Evolutionary conservation across 2,113 vertebrate species (phyloP).

Genomic region (Myotis lucifugus): DNA sequence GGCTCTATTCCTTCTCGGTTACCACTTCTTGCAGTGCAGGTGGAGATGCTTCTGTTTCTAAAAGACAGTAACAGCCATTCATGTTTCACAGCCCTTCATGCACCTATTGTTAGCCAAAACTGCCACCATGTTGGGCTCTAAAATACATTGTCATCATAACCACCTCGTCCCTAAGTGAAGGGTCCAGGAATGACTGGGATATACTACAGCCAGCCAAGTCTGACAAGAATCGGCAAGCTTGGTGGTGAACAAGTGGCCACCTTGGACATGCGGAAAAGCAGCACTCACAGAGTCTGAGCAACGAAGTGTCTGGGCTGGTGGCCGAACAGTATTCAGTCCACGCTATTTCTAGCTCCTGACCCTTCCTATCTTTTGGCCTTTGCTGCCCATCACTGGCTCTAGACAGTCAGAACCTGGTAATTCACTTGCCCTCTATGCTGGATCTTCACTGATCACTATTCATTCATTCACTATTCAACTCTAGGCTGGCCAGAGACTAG

Average conservation of each 20-base stretch:
- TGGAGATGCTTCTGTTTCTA: slow-evolving; percentile 64
- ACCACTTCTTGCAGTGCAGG: slow-evolving; percentile 50
- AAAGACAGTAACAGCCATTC: background rate
- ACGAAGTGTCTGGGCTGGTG: background rate
- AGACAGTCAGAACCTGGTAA: background rate
- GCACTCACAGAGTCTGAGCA: rapidly evolving
- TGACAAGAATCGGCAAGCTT: background rate
- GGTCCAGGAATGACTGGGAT: background rate
- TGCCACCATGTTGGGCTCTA: background rate
- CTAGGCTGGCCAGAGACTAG: background rate
- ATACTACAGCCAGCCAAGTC: background rate
- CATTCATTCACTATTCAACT: background rate
- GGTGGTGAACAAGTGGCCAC: background rate
- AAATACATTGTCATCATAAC: background rate
- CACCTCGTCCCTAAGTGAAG: background rate
- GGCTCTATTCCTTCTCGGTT: slow-evolving; percentile 70
- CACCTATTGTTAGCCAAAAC: background rate
- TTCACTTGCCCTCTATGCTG: background rate
- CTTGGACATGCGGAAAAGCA: background rate
- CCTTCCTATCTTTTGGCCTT: background rate
- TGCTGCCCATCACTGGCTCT: background rate
- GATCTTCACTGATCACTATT: background rate
- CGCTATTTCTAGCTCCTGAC: background rate
- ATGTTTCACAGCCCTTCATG: background rate
- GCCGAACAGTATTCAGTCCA: no score